Evolutionary conservation across 2,888 invertebrate genomes (phyloP).

Genomic region (Oscheius sp.): DNA sequence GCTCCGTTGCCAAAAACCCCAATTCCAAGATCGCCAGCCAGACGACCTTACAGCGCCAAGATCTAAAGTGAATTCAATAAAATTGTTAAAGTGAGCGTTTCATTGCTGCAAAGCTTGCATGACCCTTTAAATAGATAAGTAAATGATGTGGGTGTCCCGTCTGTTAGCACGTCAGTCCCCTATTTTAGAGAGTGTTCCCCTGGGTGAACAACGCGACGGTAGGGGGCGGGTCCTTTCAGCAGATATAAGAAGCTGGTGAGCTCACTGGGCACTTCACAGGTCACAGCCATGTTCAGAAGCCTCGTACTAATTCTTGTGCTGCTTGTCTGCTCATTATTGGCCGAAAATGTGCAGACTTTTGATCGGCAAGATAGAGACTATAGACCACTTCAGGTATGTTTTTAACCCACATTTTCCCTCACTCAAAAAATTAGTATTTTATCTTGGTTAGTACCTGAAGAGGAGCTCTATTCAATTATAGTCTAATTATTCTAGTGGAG

Average conservation of each 20-base stretch:
- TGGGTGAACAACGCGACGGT: not conserved
- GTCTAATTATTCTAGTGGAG: too few species aligned
- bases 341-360: constrained; percentile 51
- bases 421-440: too few species aligned
- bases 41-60: constrained; percentile 13
- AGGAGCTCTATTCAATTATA: too few species aligned
- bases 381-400: constrained; percentile 55
- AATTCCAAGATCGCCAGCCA: not conserved
- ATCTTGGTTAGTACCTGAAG: too few species aligned
- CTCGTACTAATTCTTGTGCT: constrained; percentile 16
- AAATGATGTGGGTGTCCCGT: constrained; percentile 14
- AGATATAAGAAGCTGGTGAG: not conserved
- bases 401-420: too few species aligned
- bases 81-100: not conserved
- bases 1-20: constrained; percentile 9
- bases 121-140: not conserved
- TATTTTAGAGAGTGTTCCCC: constrained; percentile 21
- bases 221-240: constrained; percentile 3
- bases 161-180: constrained; percentile 23
- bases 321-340: constrained; percentile 30
- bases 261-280: not conserved
- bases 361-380: constrained; percentile 59
- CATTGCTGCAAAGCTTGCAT: not conserved
- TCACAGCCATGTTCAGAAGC: constrained; percentile 21
- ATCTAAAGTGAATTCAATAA: not conserved